phyloP scores from a whole-genome alignment of 2,888 invertebrate species.

The Eretmocerus hayati region DNA sequence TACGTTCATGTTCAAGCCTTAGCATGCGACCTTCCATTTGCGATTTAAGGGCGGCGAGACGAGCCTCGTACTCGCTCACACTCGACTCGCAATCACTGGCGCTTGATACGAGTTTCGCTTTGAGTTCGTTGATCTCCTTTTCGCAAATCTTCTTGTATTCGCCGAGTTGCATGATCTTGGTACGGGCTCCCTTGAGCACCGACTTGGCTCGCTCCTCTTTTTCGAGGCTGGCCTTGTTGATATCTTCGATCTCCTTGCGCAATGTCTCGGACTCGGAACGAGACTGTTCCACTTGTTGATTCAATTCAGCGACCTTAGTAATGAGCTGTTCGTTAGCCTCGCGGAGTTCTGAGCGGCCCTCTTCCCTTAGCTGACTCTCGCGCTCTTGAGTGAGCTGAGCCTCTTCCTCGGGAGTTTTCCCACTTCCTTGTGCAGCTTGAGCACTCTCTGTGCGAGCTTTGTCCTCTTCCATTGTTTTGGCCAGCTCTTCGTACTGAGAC shows the following conservation, averaged over 20 bases:
- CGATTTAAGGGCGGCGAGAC: slow-evolving; percentile 58
- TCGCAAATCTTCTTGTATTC: slow-evolving; percentile 54
- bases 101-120: slow-evolving; percentile 35
- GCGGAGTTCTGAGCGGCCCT: slow-evolving; percentile 48
- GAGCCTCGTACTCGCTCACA: slow-evolving; percentile 41
- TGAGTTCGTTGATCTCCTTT: slow-evolving; percentile 38
- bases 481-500: slow-evolving; percentile 71
- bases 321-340: slow-evolving; percentile 33
- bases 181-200: slow-evolving; percentile 67
- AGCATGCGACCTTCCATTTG: slow-evolving; percentile 65
- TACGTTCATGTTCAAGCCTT: slow-evolving; percentile 66
- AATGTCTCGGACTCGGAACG: slow-evolving; percentile 59
- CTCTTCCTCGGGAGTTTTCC: slow-evolving; percentile 38
- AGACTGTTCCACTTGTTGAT: slow-evolving; percentile 46
- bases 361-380: slow-evolving; percentile 48
- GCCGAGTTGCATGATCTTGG: slow-evolving; percentile 64
- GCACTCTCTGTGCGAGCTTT: slow-evolving; percentile 54
- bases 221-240: slow-evolving; percentile 52
- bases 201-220: slow-evolving; percentile 62
- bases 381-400: slow-evolving; percentile 35
- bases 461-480: slow-evolving; percentile 59
- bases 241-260: slow-evolving; percentile 58
- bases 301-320: slow-evolving; percentile 40
- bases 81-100: slow-evolving; percentile 35
- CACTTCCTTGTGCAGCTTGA: slow-evolving; percentile 44